Evolutionary conservation across 2,888 invertebrate species (phyloP).

Genomic region (Dicyrtomina minuta): DNA sequence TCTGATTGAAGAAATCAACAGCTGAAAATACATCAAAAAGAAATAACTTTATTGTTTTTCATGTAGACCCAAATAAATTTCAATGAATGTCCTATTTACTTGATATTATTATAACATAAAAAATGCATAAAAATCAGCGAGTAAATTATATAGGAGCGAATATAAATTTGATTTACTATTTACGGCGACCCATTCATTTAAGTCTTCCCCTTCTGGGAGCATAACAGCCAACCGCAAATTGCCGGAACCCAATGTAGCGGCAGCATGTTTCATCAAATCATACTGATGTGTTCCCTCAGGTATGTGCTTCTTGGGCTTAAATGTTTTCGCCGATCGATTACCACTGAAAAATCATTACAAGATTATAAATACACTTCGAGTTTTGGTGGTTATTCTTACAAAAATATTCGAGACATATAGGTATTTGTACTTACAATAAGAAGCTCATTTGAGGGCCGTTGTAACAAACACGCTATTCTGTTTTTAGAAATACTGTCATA

Average conservation of each 20-base stretch:
- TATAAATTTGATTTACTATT: too few relatives aligned
- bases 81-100: too few relatives aligned
- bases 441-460: conserved; percentile 61
- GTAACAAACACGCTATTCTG: neutral
- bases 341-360: conserved; percentile 63
- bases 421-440: conserved; percentile 63
- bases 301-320: conserved; percentile 98
- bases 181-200: conserved; percentile 99
- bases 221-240: conserved; percentile 94
- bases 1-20: conserved; percentile 99
- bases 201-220: conserved; percentile 97
- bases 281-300: conserved; percentile 98
- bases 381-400: neutral
- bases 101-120: too few relatives aligned
- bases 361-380: neutral
- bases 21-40: conserved; percentile 67
- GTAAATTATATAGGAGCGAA: too few relatives aligned
- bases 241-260: conserved; percentile 95
- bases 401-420: too few relatives aligned
- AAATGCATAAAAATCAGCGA: too few relatives aligned
- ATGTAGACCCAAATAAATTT: too few relatives aligned
- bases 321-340: conserved; percentile 92
- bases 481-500: neutral
- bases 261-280: conserved; percentile 99
- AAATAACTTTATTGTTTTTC: conserved; percentile 1